Percentiles rank a stretch among this genome's conserved stretches.
These are phyloP conservation scores for Linnaemya tessellans DNA, from an alignment of 2,888 invertebrate genomes.

Conservation along the genomic window DNA sequence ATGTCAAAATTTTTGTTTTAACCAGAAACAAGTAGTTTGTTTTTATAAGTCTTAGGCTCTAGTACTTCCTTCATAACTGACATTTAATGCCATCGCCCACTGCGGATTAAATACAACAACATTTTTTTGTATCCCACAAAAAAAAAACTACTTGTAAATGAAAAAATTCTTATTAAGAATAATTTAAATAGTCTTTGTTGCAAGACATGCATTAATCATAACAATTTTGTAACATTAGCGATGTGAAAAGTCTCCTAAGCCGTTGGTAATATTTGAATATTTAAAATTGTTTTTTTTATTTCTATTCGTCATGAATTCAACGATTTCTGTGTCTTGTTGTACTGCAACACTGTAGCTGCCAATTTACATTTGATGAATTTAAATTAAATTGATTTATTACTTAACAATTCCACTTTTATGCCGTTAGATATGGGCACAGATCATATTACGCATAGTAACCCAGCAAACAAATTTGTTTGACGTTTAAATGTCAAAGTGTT, in stretches of 20 bases:
- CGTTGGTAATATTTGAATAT: not conserved
- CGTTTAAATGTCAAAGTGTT: too few relatives aligned
- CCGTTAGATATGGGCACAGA: not conserved
- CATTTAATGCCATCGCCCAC: slow-evolving; percentile 17
- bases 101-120: not conserved
- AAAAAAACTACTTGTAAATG: not conserved
- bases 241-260: not conserved
- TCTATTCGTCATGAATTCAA: slow-evolving; percentile 56
- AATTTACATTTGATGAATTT: slow-evolving; percentile 80
- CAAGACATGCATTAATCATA: not conserved
- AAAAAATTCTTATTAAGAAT: not conserved
- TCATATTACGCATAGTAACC: not conserved
- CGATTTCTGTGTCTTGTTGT: slow-evolving; percentile 55
- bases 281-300: slow-evolving; percentile 49
- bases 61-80: not conserved
- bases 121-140: too few relatives aligned
- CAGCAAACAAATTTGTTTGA: not conserved
- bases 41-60: not conserved
- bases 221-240: not conserved
- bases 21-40: slow-evolving; percentile 9
- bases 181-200: not conserved
- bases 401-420: slow-evolving; percentile 49
- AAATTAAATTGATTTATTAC: slow-evolving; percentile 75
- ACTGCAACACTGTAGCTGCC: slow-evolving; percentile 76
- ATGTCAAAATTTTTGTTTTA: slow-evolving; percentile 35